phyloP scores from a whole-genome alignment of 1,140 invertebrate genomes.

The Lepidurus couesii region DNA sequence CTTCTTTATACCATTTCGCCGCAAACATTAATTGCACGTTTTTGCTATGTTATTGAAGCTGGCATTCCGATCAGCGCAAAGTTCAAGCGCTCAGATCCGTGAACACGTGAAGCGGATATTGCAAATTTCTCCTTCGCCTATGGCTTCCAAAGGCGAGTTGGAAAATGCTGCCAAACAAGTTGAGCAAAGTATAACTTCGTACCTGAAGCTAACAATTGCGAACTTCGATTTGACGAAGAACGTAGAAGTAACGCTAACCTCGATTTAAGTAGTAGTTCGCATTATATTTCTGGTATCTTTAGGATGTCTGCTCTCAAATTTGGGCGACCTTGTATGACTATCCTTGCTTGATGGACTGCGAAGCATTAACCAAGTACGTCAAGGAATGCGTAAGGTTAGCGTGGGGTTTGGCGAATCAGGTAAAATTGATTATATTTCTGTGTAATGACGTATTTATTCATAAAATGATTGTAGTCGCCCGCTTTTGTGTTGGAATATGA shows the following conservation, averaged over 20 bases:
- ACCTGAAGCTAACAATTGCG: conserved; percentile 51
- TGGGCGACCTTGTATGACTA: conserved; percentile 69
- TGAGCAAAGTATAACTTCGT: conserved; percentile 49
- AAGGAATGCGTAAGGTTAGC: conserved; percentile 58
- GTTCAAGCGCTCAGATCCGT: conserved; percentile 49
- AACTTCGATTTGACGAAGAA: conserved; percentile 53
- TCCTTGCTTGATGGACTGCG: conserved; percentile 59
- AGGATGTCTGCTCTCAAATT: conserved; percentile 60
- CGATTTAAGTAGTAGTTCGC: not conserved
- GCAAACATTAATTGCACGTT: conserved; percentile 14
- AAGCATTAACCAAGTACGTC: conserved; percentile 57
- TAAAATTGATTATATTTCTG: conserved; percentile 37
- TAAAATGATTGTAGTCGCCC: conserved; percentile 46
- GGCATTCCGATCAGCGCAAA: conserved; percentile 54
- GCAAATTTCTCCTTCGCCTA: conserved; percentile 44
- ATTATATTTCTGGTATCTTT: conserved; percentile 35
- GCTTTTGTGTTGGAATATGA: conserved; percentile 54
- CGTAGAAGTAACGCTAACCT: conserved; percentile 49
- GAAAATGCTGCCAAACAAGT: conserved; percentile 44
- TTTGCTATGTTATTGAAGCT: conserved; percentile 45
- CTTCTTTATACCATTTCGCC: not conserved
- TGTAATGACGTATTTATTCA: not conserved
- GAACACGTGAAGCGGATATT: conserved; percentile 50
- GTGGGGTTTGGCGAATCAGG: conserved; percentile 58
- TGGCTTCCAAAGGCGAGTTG: conserved; percentile 27